Evolutionary conservation across 2,113 vertebrate genomes (phyloP).

Genomic region (Caranx ignobilis): DNA sequence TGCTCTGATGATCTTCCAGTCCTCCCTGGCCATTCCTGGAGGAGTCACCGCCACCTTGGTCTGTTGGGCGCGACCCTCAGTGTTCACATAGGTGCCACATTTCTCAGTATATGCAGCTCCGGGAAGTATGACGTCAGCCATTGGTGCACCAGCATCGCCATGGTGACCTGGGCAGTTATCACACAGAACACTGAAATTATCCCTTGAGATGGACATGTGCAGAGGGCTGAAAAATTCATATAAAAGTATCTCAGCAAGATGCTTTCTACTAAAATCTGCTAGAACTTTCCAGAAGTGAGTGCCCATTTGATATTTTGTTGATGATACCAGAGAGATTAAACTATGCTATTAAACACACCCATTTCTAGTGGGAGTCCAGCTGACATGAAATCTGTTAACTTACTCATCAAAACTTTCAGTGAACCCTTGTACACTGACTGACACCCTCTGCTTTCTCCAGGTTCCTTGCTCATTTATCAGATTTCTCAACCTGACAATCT

Average conservation of each 20-base stretch:
- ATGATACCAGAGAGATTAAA: background rate
- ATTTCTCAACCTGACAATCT: background rate
- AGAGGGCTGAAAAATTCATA: background rate
- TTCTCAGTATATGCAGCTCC: slow-evolving; percentile 96
- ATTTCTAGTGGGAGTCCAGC: background rate
- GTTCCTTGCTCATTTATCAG: background rate
- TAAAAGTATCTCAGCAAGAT: background rate
- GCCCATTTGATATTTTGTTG: background rate
- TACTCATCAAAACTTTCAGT: background rate
- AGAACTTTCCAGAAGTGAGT: background rate
- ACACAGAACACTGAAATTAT: slow-evolving; percentile 25
- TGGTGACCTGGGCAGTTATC: slow-evolving; percentile 88
- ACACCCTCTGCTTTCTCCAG: background rate
- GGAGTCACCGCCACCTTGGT: slow-evolving; percentile 91
- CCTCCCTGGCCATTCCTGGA: slow-evolving; percentile 93
- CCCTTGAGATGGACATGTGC: background rate
- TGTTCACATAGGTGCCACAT: slow-evolving; percentile 92
- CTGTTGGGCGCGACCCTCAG: slow-evolving; percentile 93
- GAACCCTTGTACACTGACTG: background rate
- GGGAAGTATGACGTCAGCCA: slow-evolving; percentile 94
- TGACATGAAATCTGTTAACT: background rate
- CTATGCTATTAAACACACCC: background rate
- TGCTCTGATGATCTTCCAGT: slow-evolving; percentile 95
- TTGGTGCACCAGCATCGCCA: slow-evolving; percentile 92
- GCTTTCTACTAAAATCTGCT: background rate